Percentiles rank a stretch among this genome's conserved stretches.
Conservation (phyloP, 2,113 vertebrate species). For the Bos javanicus region DNA sequence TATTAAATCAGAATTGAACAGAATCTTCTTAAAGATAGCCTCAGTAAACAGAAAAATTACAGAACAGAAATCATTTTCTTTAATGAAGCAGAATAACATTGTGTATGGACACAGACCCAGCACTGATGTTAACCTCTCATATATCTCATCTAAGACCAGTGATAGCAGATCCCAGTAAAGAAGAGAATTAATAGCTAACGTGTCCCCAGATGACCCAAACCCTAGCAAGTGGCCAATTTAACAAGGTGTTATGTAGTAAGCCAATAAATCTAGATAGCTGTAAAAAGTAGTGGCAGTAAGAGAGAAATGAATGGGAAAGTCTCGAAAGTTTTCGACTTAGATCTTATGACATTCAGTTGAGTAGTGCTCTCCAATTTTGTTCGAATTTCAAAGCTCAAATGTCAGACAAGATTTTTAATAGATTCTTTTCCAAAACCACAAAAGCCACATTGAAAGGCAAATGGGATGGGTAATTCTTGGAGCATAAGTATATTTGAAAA, state of each 20-base stretch:
- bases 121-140: background rate
- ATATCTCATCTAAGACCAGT: background rate
- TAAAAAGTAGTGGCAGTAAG: background rate
- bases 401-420: background rate
- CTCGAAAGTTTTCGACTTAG: background rate
- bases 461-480: background rate
- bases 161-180: background rate
- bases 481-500: background rate
- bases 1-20: background rate
- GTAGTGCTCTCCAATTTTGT: background rate
- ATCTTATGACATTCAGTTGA: background rate
- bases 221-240: constrained; percentile 18
- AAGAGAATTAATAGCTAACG: background rate
- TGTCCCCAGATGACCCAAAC: constrained; percentile 22
- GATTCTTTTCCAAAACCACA: background rate
- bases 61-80: background rate
- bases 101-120: background rate
- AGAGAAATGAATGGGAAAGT: background rate
- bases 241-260: background rate
- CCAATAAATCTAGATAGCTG: background rate
- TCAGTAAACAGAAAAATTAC: background rate
- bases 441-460: constrained; percentile 30
- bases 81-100: background rate
- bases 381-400: constrained; percentile 11
- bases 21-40: background rate